phyloP scores from a whole-genome alignment of 2,113 vertebrate species.

The Odocoileus hemionus region DNA sequence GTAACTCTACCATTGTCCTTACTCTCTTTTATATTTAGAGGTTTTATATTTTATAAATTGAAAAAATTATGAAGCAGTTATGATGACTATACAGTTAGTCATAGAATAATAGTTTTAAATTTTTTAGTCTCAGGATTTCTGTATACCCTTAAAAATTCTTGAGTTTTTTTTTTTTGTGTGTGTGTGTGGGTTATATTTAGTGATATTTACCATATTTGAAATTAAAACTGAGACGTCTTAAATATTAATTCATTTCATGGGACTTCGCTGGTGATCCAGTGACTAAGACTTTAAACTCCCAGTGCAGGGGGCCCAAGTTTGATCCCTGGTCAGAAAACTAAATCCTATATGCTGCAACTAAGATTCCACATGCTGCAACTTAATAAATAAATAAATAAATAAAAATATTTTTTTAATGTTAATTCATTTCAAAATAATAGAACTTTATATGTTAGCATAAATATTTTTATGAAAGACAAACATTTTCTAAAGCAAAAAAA shows the following conservation, averaged over 20 bases:
- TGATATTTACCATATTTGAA: background rate
- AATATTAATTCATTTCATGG: background rate
- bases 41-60: constrained; percentile 16
- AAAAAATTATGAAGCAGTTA: background rate
- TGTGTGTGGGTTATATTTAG: background rate
- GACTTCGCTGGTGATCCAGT: background rate
- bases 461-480: background rate
- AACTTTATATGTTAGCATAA: background rate
- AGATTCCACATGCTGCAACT: background rate
- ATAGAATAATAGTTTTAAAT: background rate
- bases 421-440: background rate
- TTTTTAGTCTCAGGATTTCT: background rate
- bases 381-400: background rate
- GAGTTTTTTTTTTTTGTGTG: background rate
- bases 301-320: background rate
- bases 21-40: background rate
- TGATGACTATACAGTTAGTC: background rate
- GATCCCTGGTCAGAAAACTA: background rate
- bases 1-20: background rate
- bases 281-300: background rate
- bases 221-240: constrained; percentile 7
- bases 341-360: background rate
- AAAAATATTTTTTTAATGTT: background rate
- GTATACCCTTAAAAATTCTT: background rate
- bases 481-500: background rate